phyloP scores from a whole-genome alignment of 53 echinoderm and acorn worm genomes.

The Holothuria scabra region DNA sequence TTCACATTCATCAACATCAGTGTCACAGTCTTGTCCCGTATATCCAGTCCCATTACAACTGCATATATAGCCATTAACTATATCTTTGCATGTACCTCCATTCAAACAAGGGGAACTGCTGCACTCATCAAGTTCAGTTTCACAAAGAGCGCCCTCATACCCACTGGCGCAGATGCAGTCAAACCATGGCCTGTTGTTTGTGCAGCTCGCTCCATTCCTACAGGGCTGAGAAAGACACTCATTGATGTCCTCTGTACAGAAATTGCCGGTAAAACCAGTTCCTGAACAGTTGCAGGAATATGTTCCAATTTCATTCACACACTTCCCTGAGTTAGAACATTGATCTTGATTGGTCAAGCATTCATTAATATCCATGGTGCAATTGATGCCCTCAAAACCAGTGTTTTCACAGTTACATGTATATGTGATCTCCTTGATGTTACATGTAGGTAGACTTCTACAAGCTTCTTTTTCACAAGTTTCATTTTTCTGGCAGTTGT shows the following conservation, averaged over 20 bases:
- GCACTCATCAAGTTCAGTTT: constrained; percentile 75
- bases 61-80: constrained; percentile 48
- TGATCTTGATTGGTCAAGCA: constrained; percentile 50
- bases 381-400: constrained; percentile 66
- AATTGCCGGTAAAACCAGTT: constrained; percentile 72
- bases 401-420: constrained; percentile 73
- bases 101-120: constrained; percentile 65
- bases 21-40: constrained; percentile 41
- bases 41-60: constrained; percentile 68
- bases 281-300: constrained; percentile 73
- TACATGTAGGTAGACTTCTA: constrained; percentile 52
- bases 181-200: constrained; percentile 67
- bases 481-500: constrained; percentile 66
- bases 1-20: constrained; percentile 66
- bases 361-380: constrained; percentile 75
- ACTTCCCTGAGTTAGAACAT: constrained; percentile 58
- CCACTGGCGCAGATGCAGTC: constrained; percentile 77
- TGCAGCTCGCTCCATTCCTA: constrained; percentile 72
- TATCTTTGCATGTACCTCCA: constrained; percentile 51
- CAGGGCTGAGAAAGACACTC: constrained; percentile 74
- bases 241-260: constrained; percentile 76
- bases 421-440: constrained; percentile 49
- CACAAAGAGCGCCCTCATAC: constrained; percentile 67
- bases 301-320: constrained; percentile 60
- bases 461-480: constrained; percentile 70